Conservation (phyloP, 2,113 vertebrate species). For the Panthera tigris region DNA sequence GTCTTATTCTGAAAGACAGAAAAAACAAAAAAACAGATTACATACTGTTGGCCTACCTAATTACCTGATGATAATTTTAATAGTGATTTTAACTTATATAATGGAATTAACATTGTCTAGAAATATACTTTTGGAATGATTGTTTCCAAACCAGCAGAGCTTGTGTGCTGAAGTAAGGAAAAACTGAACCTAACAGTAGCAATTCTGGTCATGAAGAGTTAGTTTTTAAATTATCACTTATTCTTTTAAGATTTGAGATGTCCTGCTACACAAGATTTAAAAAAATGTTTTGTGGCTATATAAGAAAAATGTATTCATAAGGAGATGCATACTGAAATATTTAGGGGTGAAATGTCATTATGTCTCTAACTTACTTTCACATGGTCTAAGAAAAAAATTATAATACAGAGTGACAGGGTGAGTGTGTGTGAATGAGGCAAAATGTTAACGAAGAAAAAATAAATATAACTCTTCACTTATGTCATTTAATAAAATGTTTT, state of each 20-base stretch:
- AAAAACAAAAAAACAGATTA: constrained; percentile 39
- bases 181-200: neutral
- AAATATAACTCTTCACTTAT: neutral
- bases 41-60: constrained; percentile 37
- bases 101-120: neutral
- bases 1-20: constrained; percentile 25
- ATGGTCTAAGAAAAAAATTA: neutral
- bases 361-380: constrained; percentile 29
- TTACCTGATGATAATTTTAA: constrained; percentile 34
- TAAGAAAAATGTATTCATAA: neutral
- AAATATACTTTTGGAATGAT: constrained; percentile 43
- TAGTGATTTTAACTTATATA: constrained; percentile 14
- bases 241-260: neutral
- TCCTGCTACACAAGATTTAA: neutral
- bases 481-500: constrained; percentile 9
- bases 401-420: neutral
- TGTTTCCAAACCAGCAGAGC: constrained; percentile 49
- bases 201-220: neutral
- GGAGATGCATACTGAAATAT: neutral
- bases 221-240: neutral
- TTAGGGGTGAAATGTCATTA: neutral
- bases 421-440: neutral
- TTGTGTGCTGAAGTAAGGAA: constrained; percentile 39
- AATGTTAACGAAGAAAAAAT: neutral
- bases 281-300: neutral